Evolutionary conservation across 2,113 vertebrate genomes (phyloP), one percentile per base, ranked within the genome.

Genomic region (Pelecanus crispus): DNA sequence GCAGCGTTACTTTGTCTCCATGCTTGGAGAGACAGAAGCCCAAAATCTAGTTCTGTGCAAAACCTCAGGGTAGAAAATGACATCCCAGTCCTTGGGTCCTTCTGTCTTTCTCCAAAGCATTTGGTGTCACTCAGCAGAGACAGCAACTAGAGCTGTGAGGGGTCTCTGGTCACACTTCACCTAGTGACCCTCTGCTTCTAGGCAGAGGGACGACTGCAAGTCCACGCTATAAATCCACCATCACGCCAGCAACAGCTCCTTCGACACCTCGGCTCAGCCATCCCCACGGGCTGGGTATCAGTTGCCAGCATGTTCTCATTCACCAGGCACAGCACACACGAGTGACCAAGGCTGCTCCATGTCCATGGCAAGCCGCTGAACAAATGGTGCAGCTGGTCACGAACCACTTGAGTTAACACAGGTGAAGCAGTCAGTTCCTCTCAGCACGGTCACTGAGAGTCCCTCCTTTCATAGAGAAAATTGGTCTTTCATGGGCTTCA

Each of bases 221-320:
- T 29, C 44, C 45, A 25, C 0, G 1, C 44, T 31, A 4, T 7
- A 22, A 31, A 40, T 18, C 55, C 53, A 59, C 58, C 68, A 67
- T 7, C 53, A 32, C 15, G 44, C 49, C 86, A 90, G 44, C 29
- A 45, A 20, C 1, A 2, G 34, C 44, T 81, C 63, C 83, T 59
- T 28, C 4, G 1, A 53, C 55, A n/a, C n/a, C 42, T n/a, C 74
- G 26, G 28, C 56, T 53, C 77, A 61, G 50, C 59, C 32, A 11
- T 62, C 8, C 55, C 61, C 5, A 1, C 0, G 0, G 32, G n/a
- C 47, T 62, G 34, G 4, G 12, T 31, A 13, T 19, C 52, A 18
- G 45, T 26, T 20, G 29, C 52, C 34, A 31, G 40, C 40, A 58
- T 1, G 9, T 67, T 72, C 52, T 71, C 31, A 7, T 70, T 50